Conservation (phyloP, 2,888 invertebrate species). For the Pegoplata infirma region DNA sequence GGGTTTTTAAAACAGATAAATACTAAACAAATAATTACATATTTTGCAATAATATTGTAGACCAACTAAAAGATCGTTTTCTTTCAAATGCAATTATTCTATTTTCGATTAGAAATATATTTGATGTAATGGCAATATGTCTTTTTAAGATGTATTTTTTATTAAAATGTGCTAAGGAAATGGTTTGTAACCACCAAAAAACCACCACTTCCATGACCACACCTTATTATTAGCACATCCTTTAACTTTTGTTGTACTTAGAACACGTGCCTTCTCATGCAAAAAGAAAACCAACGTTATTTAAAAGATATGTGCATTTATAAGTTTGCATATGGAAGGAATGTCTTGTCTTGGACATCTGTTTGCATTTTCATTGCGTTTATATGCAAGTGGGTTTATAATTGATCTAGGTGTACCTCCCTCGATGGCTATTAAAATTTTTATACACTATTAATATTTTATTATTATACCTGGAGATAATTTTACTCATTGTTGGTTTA, state of each 20-base stretch:
- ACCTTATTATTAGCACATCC: conserved; percentile 54
- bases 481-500: neutral
- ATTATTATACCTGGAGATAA: neutral
- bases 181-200: conserved; percentile 28
- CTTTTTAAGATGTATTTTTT: neutral
- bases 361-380: neutral
- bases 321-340: neutral
- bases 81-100: neutral
- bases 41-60: conserved; percentile 39
- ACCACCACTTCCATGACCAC: conserved; percentile 44
- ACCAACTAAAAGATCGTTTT: neutral
- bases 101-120: neutral
- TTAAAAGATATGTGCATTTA: conserved; percentile 31
- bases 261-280: conserved; percentile 55
- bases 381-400: neutral
- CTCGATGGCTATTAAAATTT: neutral
- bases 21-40: neutral
- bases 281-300: conserved; percentile 42
- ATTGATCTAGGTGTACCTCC: neutral
- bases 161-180: conserved; percentile 11
- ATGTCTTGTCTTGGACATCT: neutral
- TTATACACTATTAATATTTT: neutral
- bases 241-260: conserved; percentile 19
- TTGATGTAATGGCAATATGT: conserved; percentile 4
- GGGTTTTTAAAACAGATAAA: conserved; percentile 7